phyloP scores from a whole-genome alignment of 2,113 vertebrate species.

The Odocoileus virginianus region DNA sequence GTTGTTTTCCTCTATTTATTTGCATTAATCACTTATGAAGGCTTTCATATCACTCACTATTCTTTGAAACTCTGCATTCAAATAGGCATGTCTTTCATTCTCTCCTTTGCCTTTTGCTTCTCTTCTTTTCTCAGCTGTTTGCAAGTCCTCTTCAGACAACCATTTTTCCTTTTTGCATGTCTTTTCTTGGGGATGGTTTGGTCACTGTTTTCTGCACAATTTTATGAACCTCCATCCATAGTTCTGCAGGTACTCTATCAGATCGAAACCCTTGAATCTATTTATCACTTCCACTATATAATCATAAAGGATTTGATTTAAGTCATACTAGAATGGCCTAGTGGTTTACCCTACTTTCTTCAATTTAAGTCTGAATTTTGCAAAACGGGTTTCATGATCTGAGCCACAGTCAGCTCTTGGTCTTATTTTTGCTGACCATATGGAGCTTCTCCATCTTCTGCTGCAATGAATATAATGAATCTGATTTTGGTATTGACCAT shows the following conservation, averaged over 20 bases:
- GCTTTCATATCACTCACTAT: not conserved
- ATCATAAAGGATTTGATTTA: not conserved
- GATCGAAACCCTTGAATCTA: not conserved
- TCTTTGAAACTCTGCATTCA: not conserved
- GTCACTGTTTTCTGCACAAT: not conserved
- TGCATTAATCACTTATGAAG: not conserved
- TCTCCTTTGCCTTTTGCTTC: not conserved
- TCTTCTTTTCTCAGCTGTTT: not conserved
- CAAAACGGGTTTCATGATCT: not conserved
- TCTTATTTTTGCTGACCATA: not conserved
- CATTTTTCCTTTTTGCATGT: not conserved
- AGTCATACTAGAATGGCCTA: not conserved
- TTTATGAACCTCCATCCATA: not conserved
- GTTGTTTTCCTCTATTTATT: not conserved
- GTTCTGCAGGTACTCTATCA: not conserved
- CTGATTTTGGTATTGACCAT: not conserved
- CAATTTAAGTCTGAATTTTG: not conserved
- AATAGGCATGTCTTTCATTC: not conserved
- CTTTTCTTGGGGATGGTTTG: not conserved
- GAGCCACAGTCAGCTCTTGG: not conserved
- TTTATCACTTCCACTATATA: not conserved
- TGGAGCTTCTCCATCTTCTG: not conserved
- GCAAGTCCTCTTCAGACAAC: not conserved
- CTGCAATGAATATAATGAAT: not conserved
- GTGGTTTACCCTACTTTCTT: not conserved